phyloP scores from a whole-genome alignment of 2,888 invertebrate species.

The Leptinotarsa rubiginosa region DNA sequence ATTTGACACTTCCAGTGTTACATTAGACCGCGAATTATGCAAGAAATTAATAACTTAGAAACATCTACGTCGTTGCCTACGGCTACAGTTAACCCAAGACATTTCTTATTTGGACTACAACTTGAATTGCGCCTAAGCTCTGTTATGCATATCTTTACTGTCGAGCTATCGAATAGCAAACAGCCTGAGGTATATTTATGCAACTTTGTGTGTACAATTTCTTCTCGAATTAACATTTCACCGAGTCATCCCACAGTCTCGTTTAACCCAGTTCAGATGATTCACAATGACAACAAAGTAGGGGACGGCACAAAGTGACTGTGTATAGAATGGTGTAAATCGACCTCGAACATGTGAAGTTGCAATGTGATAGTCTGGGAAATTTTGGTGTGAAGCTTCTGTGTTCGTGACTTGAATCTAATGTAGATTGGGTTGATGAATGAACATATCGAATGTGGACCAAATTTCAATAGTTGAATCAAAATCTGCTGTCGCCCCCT shows the following conservation, averaged over 20 bases:
- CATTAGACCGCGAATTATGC: neutral
- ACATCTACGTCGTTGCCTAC: neutral
- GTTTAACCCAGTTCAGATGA: conserved; percentile 37
- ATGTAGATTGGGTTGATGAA: too few species aligned
- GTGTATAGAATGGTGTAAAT: conserved; percentile 24
- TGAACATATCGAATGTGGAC: too few species aligned
- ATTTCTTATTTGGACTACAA: conserved; percentile 4
- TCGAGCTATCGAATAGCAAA: neutral
- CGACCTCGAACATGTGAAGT: conserved; percentile 23
- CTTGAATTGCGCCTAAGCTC: neutral
- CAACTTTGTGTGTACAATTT: conserved; percentile 3
- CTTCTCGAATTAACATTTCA: conserved; percentile 26
- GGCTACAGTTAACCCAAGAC: neutral
- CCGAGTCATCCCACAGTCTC: conserved; percentile 27
- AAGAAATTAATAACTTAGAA: neutral
- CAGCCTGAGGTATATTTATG: conserved; percentile 10
- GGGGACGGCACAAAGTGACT: conserved; percentile 29
- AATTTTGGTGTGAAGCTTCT: neutral
- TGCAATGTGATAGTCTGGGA: conserved; percentile 19
- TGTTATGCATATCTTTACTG: neutral
- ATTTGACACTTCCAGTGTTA: too few species aligned
- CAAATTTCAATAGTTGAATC: too few species aligned
- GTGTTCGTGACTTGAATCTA: too few species aligned
- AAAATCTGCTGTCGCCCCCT: too few species aligned
- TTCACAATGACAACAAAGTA: conserved; percentile 38